Evolutionary conservation across 2,797 vertebrate species (phyloP).

Genomic region (Hippoglossus hippoglossus): DNA sequence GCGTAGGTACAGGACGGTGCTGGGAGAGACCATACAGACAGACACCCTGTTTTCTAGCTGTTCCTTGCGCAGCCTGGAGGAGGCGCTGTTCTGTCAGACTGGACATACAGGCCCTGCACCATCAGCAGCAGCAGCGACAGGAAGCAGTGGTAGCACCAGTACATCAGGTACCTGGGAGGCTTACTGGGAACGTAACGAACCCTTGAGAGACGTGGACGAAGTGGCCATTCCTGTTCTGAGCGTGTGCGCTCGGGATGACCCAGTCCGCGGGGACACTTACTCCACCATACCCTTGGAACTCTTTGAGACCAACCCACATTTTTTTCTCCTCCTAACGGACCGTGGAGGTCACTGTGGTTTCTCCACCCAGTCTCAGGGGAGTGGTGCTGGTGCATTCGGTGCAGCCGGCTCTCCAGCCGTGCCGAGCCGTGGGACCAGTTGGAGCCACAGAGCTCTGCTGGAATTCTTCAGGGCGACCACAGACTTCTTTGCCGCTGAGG

Average conservation of each 20-base stretch:
- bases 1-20: conserved; percentile 84
- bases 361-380: conserved; percentile 65
- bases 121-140: conserved; percentile 23
- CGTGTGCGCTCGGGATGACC: conserved; percentile 86
- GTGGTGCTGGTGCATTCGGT: conserved; percentile 11
- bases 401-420: background rate
- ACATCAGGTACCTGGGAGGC: conserved; percentile 78
- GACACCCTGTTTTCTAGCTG: conserved; percentile 84
- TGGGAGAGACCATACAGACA: conserved; percentile 80
- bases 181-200: conserved; percentile 89
- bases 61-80: conserved; percentile 83
- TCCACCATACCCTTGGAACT: conserved; percentile 85
- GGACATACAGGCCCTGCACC: conserved; percentile 31
- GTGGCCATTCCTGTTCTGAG: conserved; percentile 88
- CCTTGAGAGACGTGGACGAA: conserved; percentile 87
- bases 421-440: conserved; percentile 57
- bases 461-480: conserved; percentile 88
- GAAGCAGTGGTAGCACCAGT: conserved; percentile 13
- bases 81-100: conserved; percentile 83
- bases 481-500: conserved; percentile 87
- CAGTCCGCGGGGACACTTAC: conserved; percentile 80
- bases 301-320: conserved; percentile 89
- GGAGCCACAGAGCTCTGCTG: conserved; percentile 86
- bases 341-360: conserved; percentile 88
- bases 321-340: conserved; percentile 86